phyloP scores from a whole-genome alignment of 2,797 vertebrate genomes.

The Enteromius afrohamiltoni region DNA sequence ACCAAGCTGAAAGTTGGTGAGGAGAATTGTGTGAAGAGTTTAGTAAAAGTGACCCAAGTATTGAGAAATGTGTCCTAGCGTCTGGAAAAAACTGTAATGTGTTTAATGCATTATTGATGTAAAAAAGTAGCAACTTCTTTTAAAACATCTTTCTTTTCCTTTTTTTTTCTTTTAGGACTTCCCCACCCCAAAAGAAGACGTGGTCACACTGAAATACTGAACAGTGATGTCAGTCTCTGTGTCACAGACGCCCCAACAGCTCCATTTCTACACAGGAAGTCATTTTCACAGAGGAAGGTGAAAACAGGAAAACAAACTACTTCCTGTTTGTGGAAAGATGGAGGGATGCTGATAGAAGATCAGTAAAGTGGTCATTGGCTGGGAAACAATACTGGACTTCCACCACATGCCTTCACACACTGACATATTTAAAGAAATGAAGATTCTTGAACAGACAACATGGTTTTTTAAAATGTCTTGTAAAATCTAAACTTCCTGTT shows the following conservation, averaged over 20 bases:
- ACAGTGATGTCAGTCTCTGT: not conserved
- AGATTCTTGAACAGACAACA: not conserved
- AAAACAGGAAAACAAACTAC: conserved; percentile 24
- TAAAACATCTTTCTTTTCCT: not conserved
- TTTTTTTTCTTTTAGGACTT: not conserved
- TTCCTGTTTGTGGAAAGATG: conserved; percentile 51
- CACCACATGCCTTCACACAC: not conserved
- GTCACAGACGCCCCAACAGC: not conserved
- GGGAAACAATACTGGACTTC: not conserved
- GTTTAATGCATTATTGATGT: not conserved
- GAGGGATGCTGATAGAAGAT: conserved; percentile 2
- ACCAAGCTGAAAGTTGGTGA: too few relatives aligned
- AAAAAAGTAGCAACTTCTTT: not conserved
- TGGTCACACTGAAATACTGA: not conserved
- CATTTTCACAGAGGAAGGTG: conserved; percentile 52
- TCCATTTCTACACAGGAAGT: conserved; percentile 48
- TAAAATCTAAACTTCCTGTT: not conserved
- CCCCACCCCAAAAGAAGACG: not conserved
- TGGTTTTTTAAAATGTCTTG: not conserved
- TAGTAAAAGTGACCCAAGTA: too few relatives aligned
- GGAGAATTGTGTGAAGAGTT: too few relatives aligned
- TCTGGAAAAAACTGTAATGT: too few relatives aligned
- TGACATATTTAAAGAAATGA: not conserved
- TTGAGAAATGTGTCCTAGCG: too few relatives aligned
- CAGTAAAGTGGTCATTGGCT: not conserved